Evolutionary conservation across 1,140 invertebrate species (phyloP).

Genomic region (Oreohelix idahoensis): DNA sequence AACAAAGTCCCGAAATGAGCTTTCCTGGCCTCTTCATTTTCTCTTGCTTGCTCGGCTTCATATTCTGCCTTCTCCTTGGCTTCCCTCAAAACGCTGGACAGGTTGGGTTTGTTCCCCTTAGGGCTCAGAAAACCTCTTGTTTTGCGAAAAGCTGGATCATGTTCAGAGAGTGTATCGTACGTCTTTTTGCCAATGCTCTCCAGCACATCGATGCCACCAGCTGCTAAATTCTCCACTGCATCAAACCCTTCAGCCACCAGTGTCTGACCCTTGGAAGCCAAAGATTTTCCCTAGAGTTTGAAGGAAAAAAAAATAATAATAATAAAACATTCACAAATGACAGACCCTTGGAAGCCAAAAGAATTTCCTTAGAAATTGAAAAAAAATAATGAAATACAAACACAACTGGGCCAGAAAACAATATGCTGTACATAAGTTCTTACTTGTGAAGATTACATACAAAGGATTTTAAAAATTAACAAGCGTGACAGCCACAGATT

Average conservation of each 20-base stretch:
- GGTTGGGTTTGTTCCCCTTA: slow-evolving; percentile 75
- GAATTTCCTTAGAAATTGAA: no score
- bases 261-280: slow-evolving; percentile 44
- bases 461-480: no score
- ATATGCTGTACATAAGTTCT: no score
- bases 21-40: slow-evolving; percentile 76
- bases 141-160: slow-evolving; percentile 88
- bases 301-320: no score
- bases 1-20: slow-evolving; percentile 87
- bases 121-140: slow-evolving; percentile 82
- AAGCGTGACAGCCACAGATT: no score
- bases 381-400: no score
- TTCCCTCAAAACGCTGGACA: slow-evolving; percentile 83
- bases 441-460: no score
- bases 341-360: no score
- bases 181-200: slow-evolving; percentile 94
- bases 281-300: slow-evolving; percentile 77
- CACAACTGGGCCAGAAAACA: no score
- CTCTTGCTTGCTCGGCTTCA: slow-evolving; percentile 76
- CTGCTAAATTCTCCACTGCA: slow-evolving; percentile 87
- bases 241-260: slow-evolving; percentile 88
- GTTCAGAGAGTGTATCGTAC: slow-evolving; percentile 91
- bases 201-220: slow-evolving; percentile 88
- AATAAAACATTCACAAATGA: no score
- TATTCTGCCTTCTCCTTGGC: slow-evolving; percentile 86